Evolutionary conservation across 2,113 vertebrate genomes (phyloP), one percentile per base, ranked within the genome.

Genomic region (Serinus canaria): DNA sequence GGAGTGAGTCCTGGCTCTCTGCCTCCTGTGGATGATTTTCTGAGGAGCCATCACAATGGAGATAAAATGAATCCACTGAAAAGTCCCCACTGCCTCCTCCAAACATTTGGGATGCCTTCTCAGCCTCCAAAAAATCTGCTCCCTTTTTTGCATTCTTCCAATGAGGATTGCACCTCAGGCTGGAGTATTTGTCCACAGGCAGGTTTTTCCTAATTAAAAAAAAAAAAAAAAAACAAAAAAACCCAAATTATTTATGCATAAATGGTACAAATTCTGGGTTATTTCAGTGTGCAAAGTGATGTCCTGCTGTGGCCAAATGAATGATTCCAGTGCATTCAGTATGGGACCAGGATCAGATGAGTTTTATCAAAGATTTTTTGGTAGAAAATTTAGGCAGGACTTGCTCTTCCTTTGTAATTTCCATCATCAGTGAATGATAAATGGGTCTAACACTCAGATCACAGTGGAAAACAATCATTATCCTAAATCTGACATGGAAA

Each of bases 111-210:
- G 69, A 46, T 31, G 39, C 18, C 11, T 76, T 62, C 22, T 79
- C 69, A 47, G 83, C 53, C 3, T 56, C 13, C 23, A 96, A 90
- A 82, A 83, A 12, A 68, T 64, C 60, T 8, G 27, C 89, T 80
- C 20, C 90, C 6, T 85, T 90, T 77, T 91, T 89, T 39, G 93
- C 97, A 15, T 76, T 97, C 93, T 96, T 99, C 98, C 98, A 98
- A 15, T 98, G 92, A 15, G 98, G 98, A 62, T 99, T 97, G 46
- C 98, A 98, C 23, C 97, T 97, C 19, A 98, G 96, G 74, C 92
- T 96, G 56, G 97, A 98, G 31, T 98, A 98, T 74, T 92, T 94
- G 66, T 98, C 98, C 46, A 92, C 73, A 47, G 52, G 15, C 33
- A 66, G 87, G 4, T 81, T 72, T 24, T 68, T 84, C 69, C 97